These are phyloP conservation scores for Syngnathus typhle DNA, from an alignment of 2,113 vertebrate species.

Conservation along the genomic window DNA sequence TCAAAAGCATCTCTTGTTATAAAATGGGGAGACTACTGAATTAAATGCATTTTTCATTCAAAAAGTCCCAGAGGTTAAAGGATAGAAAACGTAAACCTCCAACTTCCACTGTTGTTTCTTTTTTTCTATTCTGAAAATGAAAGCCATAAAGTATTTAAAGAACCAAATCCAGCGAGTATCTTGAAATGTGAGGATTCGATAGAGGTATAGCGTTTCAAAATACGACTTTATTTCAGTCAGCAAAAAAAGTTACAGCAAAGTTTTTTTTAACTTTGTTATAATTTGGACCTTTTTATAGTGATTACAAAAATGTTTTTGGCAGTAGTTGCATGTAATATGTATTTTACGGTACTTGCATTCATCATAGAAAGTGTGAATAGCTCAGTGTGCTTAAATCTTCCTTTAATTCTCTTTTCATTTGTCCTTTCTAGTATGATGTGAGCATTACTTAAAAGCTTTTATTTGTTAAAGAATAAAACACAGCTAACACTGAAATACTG, in stretches of 20 bases:
- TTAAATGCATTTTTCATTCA: conserved; percentile 45
- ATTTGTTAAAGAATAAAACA: conserved; percentile 75
- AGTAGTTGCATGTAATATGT: conserved; percentile 4
- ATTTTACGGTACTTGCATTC: conserved; percentile 39
- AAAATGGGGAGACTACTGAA: conserved; percentile 31
- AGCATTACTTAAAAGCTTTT: conserved; percentile 67
- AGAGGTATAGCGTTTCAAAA: not conserved
- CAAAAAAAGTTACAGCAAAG: no score
- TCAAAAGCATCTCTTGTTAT: conserved; percentile 45
- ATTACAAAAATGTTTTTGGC: no score
- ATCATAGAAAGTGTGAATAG: conserved; percentile 59
- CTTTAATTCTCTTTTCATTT: conserved; percentile 55
- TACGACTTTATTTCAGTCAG: not conserved
- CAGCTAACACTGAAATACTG: conserved; percentile 73
- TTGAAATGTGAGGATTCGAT: not conserved
- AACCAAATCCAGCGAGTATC: not conserved
- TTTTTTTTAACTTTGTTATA: no score
- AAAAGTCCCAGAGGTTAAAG: conserved; percentile 4
- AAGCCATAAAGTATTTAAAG: conserved; percentile 7
- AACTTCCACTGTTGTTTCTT: conserved; percentile 1
- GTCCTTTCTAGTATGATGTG: conserved; percentile 65
- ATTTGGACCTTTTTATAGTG: no score
- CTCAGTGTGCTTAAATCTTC: conserved; percentile 29
- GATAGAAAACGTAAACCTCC: conserved; percentile 24
- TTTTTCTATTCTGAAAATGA: conserved; percentile 4